phyloP scores from a whole-genome alignment of 2,113 vertebrate species.

The Burhinus oedicnemus region DNA sequence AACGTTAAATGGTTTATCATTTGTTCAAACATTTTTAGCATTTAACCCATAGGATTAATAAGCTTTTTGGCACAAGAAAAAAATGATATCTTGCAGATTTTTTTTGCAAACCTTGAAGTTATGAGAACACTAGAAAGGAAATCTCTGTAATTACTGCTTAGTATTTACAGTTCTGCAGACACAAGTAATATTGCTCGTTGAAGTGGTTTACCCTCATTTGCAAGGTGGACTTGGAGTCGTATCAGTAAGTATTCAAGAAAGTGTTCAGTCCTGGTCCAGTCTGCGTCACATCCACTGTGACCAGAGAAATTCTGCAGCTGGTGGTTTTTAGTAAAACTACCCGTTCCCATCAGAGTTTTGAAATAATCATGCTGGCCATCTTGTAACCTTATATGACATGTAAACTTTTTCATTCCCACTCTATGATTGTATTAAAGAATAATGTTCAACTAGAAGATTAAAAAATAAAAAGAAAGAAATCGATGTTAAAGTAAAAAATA shows the following conservation, averaged over 20 bases:
- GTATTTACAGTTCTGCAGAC: background rate
- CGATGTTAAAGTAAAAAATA: background rate
- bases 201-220: background rate
- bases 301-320: background rate
- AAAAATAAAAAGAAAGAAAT: background rate
- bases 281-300: background rate
- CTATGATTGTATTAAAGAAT: background rate
- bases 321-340: background rate
- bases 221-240: background rate
- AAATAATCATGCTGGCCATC: background rate
- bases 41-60: constrained; percentile 47
- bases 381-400: background rate
- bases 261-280: background rate
- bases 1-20: constrained; percentile 33
- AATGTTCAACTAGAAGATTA: background rate
- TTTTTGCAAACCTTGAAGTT: constrained; percentile 31
- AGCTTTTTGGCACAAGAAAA: constrained; percentile 1
- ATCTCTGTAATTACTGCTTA: background rate
- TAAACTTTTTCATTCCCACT: constrained; percentile 30
- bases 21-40: constrained; percentile 39
- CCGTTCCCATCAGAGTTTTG: background rate
- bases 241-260: background rate
- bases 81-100: constrained; percentile 4
- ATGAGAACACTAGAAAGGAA: constrained; percentile 9
- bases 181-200: background rate